Conservation (phyloP, 2,888 invertebrate species). For the Drosophila nr. perissopoda region DNA sequence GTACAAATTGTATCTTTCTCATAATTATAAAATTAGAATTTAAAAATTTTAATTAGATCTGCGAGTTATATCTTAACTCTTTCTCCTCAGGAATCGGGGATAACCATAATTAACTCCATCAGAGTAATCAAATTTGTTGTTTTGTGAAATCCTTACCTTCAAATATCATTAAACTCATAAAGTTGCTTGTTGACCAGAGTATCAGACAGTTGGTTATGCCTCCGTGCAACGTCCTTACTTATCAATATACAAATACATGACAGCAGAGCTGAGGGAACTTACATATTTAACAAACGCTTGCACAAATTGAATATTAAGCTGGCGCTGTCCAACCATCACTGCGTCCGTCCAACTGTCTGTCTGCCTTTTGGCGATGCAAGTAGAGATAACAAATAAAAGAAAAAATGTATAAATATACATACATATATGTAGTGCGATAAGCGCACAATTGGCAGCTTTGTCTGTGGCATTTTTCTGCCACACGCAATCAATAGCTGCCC, state of each 20-base stretch:
- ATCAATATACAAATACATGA: constrained; percentile 71
- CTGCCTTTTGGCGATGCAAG: constrained; percentile 48
- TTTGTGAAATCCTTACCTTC: no score
- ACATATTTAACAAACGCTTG: constrained; percentile 65
- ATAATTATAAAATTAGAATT: background rate
- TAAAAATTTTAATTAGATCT: background rate
- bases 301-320: constrained; percentile 79
- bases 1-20: background rate
- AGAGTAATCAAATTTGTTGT: background rate
- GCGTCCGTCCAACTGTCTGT: background rate
- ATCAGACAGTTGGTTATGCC: background rate
- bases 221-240: background rate
- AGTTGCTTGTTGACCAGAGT: background rate
- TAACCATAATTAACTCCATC: background rate
- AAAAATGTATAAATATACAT: constrained; percentile 36
- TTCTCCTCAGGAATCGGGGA: background rate
- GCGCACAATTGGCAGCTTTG: constrained; percentile 55
- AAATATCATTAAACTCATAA: background rate
- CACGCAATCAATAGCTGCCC: constrained; percentile 71
- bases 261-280: constrained; percentile 8
- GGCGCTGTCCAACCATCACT: constrained; percentile 39
- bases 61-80: background rate
- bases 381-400: constrained; percentile 47
- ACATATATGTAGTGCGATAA: constrained; percentile 50
- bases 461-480: constrained; percentile 58